Conservation (phyloP, 1,140 invertebrate species). For the Diplogasteroides magnus region DNA sequence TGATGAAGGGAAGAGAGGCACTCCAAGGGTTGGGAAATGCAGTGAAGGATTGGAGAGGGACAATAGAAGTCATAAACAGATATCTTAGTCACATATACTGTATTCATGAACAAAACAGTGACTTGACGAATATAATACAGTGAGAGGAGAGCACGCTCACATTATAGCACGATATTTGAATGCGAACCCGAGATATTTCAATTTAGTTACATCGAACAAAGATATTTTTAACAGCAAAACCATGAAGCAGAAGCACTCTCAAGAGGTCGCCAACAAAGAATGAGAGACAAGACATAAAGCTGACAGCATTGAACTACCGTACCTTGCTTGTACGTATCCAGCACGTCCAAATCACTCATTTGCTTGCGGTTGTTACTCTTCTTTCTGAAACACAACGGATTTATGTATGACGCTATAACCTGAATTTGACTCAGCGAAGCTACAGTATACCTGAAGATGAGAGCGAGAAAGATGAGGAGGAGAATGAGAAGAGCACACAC, state of each 20-base stretch:
- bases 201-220: not conserved
- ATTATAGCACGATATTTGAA: not conserved
- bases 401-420: not conserved
- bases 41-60: not conserved
- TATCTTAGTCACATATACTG: not conserved
- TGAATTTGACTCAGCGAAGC: not conserved
- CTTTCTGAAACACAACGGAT: not conserved
- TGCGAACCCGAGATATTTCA: not conserved
- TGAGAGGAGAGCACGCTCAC: not conserved
- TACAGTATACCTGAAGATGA: constrained; percentile 18
- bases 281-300: not conserved
- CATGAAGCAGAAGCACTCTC: not conserved
- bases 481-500: constrained; percentile 18
- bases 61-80: not conserved
- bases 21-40: not conserved
- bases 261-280: not conserved
- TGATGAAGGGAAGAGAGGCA: not conserved
- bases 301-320: not conserved
- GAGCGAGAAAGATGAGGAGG: constrained; percentile 24
- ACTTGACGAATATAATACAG: not conserved
- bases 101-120: not conserved
- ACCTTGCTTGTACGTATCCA: constrained; percentile 55
- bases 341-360: constrained; percentile 48
- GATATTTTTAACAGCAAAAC: not conserved
- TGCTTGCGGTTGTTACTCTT: constrained; percentile 41